These are phyloP conservation scores for Eulemur macaco DNA, from an alignment of 2,113 vertebrate genomes.

Conservation along the genomic window DNA sequence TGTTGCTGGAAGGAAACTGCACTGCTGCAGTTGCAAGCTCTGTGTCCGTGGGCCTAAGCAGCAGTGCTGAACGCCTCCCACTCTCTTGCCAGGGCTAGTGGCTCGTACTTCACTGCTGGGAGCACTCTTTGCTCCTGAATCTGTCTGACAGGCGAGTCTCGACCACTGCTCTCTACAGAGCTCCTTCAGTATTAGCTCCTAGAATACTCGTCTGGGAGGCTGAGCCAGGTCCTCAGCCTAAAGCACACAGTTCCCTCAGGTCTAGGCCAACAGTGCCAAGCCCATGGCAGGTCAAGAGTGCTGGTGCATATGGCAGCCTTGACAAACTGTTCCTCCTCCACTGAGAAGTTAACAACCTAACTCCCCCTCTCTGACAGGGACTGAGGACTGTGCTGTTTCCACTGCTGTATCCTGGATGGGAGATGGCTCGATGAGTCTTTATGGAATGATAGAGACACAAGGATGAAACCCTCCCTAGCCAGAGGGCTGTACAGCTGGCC, in stretches of 20 bases:
- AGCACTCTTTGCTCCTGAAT: neutral
- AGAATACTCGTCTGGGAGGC: neutral
- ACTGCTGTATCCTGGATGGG: neutral
- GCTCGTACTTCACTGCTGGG: neutral
- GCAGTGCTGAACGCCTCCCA: neutral
- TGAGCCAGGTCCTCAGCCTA: neutral
- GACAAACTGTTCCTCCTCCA: neutral
- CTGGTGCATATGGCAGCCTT: neutral
- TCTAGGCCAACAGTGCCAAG: neutral
- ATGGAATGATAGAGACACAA: neutral
- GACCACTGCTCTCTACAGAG: neutral
- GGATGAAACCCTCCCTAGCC: neutral
- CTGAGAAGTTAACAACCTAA: rapidly evolving
- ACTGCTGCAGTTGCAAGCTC: neutral
- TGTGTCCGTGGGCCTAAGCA: rapidly evolving
- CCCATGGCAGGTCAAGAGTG: neutral
- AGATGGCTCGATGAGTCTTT: neutral
- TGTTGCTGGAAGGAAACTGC: neutral
- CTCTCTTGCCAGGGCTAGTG: neutral
- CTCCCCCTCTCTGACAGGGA: neutral
- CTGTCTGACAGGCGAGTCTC: neutral
- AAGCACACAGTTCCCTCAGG: neutral
- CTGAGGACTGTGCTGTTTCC: neutral
- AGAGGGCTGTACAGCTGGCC: neutral
- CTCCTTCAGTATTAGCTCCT: neutral